Evolutionary conservation across 2,888 invertebrate species (phyloP), one percentile per base, ranked within the genome.

Genomic region (Ophioninae sp.): DNA sequence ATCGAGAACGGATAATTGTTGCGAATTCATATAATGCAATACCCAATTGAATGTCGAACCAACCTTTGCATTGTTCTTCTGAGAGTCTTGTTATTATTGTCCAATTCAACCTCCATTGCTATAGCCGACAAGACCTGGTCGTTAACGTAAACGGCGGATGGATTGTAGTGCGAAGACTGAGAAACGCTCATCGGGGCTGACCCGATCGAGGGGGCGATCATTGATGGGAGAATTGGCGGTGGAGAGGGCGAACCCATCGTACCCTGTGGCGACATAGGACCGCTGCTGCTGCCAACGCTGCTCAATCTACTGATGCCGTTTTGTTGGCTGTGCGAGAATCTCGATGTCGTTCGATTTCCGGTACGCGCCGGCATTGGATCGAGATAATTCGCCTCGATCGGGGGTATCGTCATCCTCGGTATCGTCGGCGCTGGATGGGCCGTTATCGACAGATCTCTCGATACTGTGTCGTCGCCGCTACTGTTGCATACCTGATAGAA

Each of bases 41-140:
- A 30, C 30, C 13, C 2, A 50, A 13, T 50, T 17, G 10, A 64
- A 41, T 73, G 0, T 69, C 39, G 44, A 61, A 41, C 61, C 67
- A 86, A 92, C 92, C 91, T 92, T 72, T 91, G 91, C 86, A 91
- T 89, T 67, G 88, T 87, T 87, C 91, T 90, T 79, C 88, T 86
- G 56, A 89, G 88, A 80, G 93, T 92, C 89, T 94, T 94, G 86
- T 94, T 94, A 89, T 94, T 94, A 89, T 94, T 94, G 88, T 94
- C 93, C 86, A 94, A 93, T 85, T 92, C 89, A 86, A 92, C 91
- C 81, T 89, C 89, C 81, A 89, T 87, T 13, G 87, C 78, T 70
- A 86, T 87, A 7, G 90, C 88, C 30, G 91, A 90, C 65, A 91
- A 86, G 62, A 90, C 86, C 89, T 92, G 89, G 87, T 92, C 92